Evolutionary conservation across 2,797 vertebrate species (phyloP).

Genomic region (Myotis vivesi): DNA sequence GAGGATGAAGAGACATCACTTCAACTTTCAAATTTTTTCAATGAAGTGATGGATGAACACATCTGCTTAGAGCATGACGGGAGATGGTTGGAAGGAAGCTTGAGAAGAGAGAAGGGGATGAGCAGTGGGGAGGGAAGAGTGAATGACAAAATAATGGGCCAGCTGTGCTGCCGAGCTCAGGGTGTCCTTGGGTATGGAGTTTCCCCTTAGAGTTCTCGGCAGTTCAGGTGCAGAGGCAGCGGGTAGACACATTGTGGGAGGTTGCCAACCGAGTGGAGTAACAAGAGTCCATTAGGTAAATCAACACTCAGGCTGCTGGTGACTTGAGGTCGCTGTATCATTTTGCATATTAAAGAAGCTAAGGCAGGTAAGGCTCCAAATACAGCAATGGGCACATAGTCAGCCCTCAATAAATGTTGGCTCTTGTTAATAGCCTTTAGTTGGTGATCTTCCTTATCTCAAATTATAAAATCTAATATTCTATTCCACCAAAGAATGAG

Average conservation of each 20-base stretch:
- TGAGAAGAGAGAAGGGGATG: neutral
- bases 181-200: neutral
- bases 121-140: neutral
- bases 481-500: neutral
- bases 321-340: rapidly evolving
- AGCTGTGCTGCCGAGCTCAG: neutral
- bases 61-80: neutral
- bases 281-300: neutral
- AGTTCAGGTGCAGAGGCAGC: neutral
- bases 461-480: neutral
- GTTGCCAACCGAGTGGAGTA: neutral
- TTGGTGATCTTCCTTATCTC: neutral
- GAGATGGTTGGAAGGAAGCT: neutral
- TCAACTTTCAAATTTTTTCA: neutral
- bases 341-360: neutral
- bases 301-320: neutral
- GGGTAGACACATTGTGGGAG: too few species aligned
- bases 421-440: neutral
- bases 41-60: neutral
- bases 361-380: rapidly evolving
- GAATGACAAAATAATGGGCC: too few species aligned
- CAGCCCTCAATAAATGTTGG: neutral
- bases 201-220: neutral
- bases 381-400: neutral
- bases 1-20: neutral